Evolutionary conservation across 2,888 invertebrate species (phyloP).

Genomic region (Sinopyrophorus schimmeli): DNA sequence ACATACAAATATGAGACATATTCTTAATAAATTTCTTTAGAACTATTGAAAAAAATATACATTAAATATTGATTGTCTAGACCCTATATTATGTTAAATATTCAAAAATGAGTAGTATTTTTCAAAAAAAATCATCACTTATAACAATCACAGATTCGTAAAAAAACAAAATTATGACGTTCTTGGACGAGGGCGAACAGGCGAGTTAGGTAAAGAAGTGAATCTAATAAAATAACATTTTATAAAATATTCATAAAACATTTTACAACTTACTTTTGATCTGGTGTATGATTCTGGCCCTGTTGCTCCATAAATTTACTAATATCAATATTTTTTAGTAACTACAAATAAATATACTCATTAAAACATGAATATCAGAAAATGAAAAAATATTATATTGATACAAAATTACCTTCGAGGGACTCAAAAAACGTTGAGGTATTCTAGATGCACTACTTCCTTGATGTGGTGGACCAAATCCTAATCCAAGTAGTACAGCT

Average conservation of each 20-base stretch:
- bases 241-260: background rate
- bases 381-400: background rate
- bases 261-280: slow-evolving; percentile 34
- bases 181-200: slow-evolving; percentile 32
- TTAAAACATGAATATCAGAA: too few relatives aligned
- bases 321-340: slow-evolving; percentile 50
- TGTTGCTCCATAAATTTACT: slow-evolving; percentile 52
- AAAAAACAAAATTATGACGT: slow-evolving; percentile 24
- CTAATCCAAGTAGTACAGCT: slow-evolving; percentile 78
- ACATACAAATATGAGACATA: too few relatives aligned
- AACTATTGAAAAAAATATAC: too few relatives aligned
- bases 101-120: too few relatives aligned
- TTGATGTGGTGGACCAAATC: slow-evolving; percentile 74
- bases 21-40: too few relatives aligned
- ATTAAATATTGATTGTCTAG: too few relatives aligned
- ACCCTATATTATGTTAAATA: too few relatives aligned
- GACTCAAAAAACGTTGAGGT: slow-evolving; percentile 80
- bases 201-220: slow-evolving; percentile 28
- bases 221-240: slow-evolving; percentile 13
- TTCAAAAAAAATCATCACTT: too few relatives aligned
- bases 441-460: slow-evolving; percentile 75
- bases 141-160: too few relatives aligned
- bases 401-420: slow-evolving; percentile 70
- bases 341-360: slow-evolving; percentile 37
- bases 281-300: slow-evolving; percentile 40